Conservation (phyloP, 2,797 vertebrate species). For the Chloroceryle amazona region DNA sequence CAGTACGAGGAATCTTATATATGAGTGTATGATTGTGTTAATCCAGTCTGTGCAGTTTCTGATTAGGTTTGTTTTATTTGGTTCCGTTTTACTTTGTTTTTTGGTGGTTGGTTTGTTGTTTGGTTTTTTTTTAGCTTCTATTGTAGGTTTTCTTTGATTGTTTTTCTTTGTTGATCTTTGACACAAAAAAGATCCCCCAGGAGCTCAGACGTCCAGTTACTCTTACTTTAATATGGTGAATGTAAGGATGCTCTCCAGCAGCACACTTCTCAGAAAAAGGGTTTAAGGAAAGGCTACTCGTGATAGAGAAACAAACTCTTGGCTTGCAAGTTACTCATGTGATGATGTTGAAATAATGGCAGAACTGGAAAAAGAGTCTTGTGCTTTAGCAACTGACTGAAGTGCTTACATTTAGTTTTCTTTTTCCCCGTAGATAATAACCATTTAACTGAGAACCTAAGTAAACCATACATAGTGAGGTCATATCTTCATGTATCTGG, state of each 20-base stretch:
- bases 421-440: not conserved
- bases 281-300: not conserved
- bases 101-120: too few species aligned
- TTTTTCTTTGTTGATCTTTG: not conserved
- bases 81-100: too few species aligned
- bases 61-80: not conserved
- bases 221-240: not conserved
- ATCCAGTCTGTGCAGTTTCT: not conserved
- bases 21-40: not conserved
- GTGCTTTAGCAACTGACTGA: conserved; percentile 22
- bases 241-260: not conserved
- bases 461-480: not conserved
- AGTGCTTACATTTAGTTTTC: not conserved
- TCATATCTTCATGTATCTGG: not conserved
- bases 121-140: not conserved
- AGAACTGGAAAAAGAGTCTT: conserved; percentile 28
- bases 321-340: conserved; percentile 37
- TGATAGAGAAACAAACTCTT: conserved; percentile 23
- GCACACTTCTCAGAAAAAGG: not conserved
- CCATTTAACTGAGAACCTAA: not conserved
- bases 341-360: conserved; percentile 51
- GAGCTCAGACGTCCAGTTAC: not conserved
- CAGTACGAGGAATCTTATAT: not conserved
- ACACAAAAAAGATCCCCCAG: not conserved
- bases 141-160: not conserved